Evolutionary conservation across 2,113 vertebrate genomes (phyloP).

Genomic region (Neogobius melanostomus): DNA sequence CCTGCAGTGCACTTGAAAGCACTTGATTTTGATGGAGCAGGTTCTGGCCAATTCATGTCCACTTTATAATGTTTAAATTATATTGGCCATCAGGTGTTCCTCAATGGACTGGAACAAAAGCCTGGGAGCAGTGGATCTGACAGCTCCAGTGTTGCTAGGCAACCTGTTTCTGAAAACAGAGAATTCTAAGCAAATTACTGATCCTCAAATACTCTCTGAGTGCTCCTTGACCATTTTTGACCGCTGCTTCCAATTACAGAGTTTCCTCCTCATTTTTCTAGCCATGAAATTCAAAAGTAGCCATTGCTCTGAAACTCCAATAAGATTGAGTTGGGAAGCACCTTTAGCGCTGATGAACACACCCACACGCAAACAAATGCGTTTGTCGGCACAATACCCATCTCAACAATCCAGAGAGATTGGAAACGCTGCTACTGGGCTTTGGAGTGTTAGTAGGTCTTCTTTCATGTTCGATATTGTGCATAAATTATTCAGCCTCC

Average conservation of each 20-base stretch:
- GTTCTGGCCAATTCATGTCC: constrained; percentile 30
- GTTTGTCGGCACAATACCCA: constrained; percentile 37
- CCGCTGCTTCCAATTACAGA: constrained; percentile 65
- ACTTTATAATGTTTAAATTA: constrained; percentile 52
- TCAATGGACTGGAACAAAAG: constrained; percentile 56
- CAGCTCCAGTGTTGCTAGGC: constrained; percentile 65
- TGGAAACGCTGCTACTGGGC: constrained; percentile 53
- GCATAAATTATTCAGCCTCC: constrained; percentile 82
- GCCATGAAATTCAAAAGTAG: constrained; percentile 55
- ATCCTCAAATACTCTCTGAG: constrained; percentile 61
- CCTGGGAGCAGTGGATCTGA: constrained; percentile 23
- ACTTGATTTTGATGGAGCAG: constrained; percentile 14
- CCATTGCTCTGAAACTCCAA: constrained; percentile 34
- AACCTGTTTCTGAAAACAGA: constrained; percentile 65
- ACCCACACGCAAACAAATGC: constrained; percentile 42
- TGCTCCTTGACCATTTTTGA: constrained; percentile 69
- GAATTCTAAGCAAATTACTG: constrained; percentile 67
- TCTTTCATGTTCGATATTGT: constrained; percentile 83
- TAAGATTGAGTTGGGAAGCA: constrained; percentile 28
- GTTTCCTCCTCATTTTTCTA: constrained; percentile 48
- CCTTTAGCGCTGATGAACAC: constrained; percentile 18
- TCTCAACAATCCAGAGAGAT: constrained; percentile 53
- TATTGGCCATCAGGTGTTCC: constrained; percentile 63
- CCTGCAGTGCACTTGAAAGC: constrained; percentile 19
- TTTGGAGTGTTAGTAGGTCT: constrained; percentile 70